phyloP scores from a whole-genome alignment of 2,888 invertebrate genomes.

The Polymixis lichenea region DNA sequence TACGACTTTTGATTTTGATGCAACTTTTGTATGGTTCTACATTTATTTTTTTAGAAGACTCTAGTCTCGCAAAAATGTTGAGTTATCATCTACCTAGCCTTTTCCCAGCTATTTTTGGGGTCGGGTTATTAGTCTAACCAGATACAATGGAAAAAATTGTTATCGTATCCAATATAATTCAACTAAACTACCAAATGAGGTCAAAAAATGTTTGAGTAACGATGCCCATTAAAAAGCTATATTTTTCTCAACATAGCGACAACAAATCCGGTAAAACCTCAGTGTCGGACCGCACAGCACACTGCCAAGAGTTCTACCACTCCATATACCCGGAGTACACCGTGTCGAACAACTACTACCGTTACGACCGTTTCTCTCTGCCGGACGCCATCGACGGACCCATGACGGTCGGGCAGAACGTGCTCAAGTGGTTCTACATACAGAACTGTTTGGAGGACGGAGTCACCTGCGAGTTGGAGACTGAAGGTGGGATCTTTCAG shows the following conservation, averaged over 20 bases:
- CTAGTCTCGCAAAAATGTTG: not conserved
- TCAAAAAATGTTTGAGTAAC: not conserved
- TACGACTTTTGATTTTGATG: too few species aligned
- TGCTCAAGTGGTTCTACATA: slow-evolving; percentile 81
- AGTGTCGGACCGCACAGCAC: slow-evolving; percentile 64
- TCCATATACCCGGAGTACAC: slow-evolving; percentile 77
- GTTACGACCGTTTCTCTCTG: slow-evolving; percentile 81
- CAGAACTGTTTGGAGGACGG: slow-evolving; percentile 77
- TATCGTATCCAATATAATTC: not conserved
- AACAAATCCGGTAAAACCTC: slow-evolving; percentile 61
- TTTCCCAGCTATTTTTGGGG: not conserved
- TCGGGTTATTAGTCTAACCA: not conserved
- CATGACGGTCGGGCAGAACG: slow-evolving; percentile 68
- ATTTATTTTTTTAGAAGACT: not conserved
- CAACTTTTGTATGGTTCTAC: too few species aligned
- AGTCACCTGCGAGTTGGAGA: slow-evolving; percentile 68
- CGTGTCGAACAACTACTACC: slow-evolving; percentile 71
- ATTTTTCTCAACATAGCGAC: slow-evolving; percentile 59
- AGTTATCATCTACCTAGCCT: not conserved
- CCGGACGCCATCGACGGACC: slow-evolving; percentile 70
- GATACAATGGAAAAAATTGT: too few species aligned
- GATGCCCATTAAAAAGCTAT: not conserved
- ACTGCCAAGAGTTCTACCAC: slow-evolving; percentile 84
- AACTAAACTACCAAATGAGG: not conserved
- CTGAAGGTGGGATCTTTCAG: slow-evolving; percentile 67